phyloP scores from a whole-genome alignment of 2,888 invertebrate species.

The Callosobruchus maculatus region DNA sequence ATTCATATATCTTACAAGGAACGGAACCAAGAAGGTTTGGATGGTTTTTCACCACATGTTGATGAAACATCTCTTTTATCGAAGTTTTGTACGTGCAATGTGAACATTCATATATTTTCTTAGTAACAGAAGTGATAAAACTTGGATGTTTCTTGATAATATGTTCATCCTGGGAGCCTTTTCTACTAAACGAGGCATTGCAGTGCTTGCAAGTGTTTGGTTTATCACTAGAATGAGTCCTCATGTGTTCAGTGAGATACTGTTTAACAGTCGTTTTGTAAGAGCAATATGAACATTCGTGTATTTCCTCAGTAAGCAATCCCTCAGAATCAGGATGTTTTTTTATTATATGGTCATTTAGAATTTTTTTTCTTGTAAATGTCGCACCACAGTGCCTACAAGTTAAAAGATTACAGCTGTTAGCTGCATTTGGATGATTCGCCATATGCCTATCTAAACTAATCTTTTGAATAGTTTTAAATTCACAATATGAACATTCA shows the following conservation, averaged over 20 bases:
- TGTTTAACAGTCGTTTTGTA: neutral
- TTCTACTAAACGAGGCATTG: too few relatives aligned
- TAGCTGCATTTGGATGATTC: neutral
- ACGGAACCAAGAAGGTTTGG: too few relatives aligned
- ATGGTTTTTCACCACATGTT: too few relatives aligned
- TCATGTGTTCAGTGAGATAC: neutral
- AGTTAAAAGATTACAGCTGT: neutral
- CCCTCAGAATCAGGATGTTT: neutral
- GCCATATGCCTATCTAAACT: neutral
- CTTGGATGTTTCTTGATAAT: too few relatives aligned
- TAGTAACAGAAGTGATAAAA: too few relatives aligned
- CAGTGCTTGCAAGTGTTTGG: neutral
- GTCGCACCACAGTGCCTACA: neutral
- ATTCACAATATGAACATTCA: neutral
- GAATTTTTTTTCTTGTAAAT: neutral
- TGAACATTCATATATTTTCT: too few relatives aligned
- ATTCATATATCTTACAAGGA: too few relatives aligned
- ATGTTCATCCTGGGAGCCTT: too few relatives aligned
- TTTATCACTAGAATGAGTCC: neutral
- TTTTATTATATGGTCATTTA: neutral
- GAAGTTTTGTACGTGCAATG: too few relatives aligned
- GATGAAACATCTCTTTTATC: too few relatives aligned
- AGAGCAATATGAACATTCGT: neutral
- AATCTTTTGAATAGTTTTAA: neutral
- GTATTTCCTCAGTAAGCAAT: neutral